phyloP scores from a whole-genome alignment of 2,113 vertebrate species.

The Haliaeetus leucogaster region DNA sequence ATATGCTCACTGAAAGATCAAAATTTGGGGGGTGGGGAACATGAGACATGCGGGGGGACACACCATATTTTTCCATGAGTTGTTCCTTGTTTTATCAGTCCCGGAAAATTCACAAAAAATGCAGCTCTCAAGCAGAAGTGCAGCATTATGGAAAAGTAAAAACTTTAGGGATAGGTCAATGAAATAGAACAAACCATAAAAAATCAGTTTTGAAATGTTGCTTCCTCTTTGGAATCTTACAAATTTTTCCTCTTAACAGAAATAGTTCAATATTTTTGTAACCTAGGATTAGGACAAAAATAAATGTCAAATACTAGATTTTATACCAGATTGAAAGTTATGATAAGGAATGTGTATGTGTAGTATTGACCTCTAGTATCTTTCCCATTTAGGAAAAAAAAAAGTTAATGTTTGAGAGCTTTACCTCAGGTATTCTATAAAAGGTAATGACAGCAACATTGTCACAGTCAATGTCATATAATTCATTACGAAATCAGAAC shows the following conservation, averaged over 20 bases:
- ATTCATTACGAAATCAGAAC: neutral
- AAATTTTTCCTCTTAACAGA: neutral
- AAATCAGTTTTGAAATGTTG: neutral
- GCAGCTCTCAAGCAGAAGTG: neutral
- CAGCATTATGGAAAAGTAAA: neutral
- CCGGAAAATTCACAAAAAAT: neutral
- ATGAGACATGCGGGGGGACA: accelerated
- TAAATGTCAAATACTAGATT: neutral
- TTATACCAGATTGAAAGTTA: neutral
- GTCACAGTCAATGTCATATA: neutral
- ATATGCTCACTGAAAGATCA: neutral
- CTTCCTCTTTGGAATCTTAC: neutral
- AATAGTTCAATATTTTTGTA: neutral
- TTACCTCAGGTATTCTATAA: neutral
- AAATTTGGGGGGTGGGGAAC: neutral
- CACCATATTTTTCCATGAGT: neutral
- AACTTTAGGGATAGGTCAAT: accelerated
- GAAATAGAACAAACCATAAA: neutral
- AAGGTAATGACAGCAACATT: neutral
- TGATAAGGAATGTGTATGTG: neutral
- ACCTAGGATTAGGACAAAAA: neutral
- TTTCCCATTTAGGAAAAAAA: neutral
- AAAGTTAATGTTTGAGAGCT: neutral
- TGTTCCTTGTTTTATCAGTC: neutral
- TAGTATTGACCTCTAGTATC: neutral